A percentile compares a stretch with the other conserved stretches of the same genome.
Evolutionary conservation across 2,888 invertebrate species (phyloP).

Genomic region (Rotaria socialis): DNA sequence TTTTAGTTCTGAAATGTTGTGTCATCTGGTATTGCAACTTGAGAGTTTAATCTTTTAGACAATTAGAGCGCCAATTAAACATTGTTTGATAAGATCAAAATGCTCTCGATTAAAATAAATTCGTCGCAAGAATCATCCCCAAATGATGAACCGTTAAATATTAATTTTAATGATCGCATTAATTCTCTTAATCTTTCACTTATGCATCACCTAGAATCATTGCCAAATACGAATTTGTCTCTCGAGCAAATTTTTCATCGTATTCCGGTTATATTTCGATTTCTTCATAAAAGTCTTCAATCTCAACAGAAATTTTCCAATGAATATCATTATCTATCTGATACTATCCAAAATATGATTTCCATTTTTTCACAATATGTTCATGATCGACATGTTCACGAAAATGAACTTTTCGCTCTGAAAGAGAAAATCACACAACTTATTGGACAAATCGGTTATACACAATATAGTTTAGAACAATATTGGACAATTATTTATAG

Average conservation of each 20-base stretch:
- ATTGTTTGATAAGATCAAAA: too few species aligned
- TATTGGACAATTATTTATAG: constrained; percentile 13
- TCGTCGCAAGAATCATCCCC: background rate
- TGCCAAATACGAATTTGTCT: background rate
- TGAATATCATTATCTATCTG: background rate
- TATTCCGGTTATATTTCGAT: constrained; percentile 3
- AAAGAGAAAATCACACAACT: background rate
- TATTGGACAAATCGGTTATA: background rate
- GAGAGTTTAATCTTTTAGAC: too few species aligned
- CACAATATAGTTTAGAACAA: background rate
- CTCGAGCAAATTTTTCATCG: background rate
- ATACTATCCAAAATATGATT: background rate
- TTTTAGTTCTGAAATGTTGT: too few species aligned
- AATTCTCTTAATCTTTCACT: background rate
- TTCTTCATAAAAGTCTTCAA: background rate
- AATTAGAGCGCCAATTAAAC: too few species aligned
- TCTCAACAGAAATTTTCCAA: background rate
- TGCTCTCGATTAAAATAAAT: background rate
- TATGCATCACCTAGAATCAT: background rate
- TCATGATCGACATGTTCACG: background rate
- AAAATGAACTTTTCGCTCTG: background rate
- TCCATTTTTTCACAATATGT: background rate
- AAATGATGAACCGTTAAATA: background rate
- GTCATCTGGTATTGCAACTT: too few species aligned
- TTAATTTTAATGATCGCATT: background rate